A percentile compares a stretch with the other conserved stretches of the same genome.
Conservation (phyloP, 2,797 vertebrate genomes). For the Poeciliopsis presidionis region DNA sequence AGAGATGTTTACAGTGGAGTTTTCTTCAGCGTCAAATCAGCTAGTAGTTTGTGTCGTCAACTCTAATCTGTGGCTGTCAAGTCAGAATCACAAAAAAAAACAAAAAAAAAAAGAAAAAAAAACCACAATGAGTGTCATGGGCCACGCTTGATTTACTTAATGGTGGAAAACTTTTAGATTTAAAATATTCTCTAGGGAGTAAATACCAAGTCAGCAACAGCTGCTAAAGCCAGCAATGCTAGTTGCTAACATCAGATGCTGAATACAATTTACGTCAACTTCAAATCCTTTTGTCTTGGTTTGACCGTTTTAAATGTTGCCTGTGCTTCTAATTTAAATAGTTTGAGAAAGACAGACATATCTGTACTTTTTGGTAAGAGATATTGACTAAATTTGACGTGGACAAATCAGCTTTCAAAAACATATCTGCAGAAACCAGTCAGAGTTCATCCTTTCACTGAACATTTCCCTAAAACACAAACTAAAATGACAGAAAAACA, state of each 20-base stretch:
- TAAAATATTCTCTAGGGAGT: background rate
- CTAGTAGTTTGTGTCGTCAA: background rate
- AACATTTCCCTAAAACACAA: background rate
- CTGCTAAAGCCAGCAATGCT: no score
- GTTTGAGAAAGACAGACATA: background rate
- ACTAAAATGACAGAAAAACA: background rate
- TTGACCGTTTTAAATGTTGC: background rate
- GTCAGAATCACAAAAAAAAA: background rate
- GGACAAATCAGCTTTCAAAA: background rate
- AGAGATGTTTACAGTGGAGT: background rate
- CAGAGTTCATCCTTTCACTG: background rate
- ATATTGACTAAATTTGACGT: background rate
- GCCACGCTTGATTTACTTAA: background rate
- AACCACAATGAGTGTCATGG: background rate
- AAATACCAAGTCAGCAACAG: no score
- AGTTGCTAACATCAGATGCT: no score
- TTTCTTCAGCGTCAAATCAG: background rate
- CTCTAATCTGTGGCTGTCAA: background rate
- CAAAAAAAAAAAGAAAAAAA: no score
- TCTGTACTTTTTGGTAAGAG: background rate
- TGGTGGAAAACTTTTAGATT: background rate
- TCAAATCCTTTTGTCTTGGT: background rate
- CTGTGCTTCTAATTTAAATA: background rate
- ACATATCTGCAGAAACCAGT: background rate
- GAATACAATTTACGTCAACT: background rate